Evolutionary conservation across 2,797 vertebrate genomes (phyloP).

Genomic region (Psittacula echo): DNA sequence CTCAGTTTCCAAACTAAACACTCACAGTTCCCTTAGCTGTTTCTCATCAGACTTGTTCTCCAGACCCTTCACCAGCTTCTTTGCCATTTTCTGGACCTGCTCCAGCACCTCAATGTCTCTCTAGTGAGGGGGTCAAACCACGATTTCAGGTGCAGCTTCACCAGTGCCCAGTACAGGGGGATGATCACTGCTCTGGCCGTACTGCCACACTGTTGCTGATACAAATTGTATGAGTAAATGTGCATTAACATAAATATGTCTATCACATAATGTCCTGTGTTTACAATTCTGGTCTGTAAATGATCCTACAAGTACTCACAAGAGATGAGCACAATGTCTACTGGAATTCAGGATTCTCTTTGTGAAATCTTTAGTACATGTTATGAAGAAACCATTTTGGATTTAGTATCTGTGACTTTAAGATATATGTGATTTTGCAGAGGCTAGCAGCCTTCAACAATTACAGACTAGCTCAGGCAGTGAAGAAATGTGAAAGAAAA

Average conservation of each 20-base stretch:
- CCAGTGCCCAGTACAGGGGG: neutral
- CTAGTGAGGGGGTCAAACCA: neutral
- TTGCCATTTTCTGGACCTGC: neutral
- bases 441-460: neutral
- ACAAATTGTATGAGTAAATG: neutral
- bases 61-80: neutral
- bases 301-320: neutral
- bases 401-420: neutral
- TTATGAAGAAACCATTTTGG: neutral
- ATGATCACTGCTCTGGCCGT: neutral
- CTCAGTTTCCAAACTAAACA: accelerated
- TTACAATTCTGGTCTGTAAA: neutral
- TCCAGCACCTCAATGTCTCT: neutral
- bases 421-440: neutral
- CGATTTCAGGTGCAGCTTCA: accelerated
- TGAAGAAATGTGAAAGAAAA: neutral
- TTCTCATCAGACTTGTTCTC: neutral
- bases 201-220: neutral
- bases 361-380: neutral
- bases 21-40: neutral
- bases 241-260: neutral
- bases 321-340: neutral
- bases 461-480: neutral
- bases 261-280: neutral
- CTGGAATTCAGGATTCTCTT: neutral